Conservation (phyloP, 2,797 vertebrate genomes). For the Petrocephalus sullivani region DNA sequence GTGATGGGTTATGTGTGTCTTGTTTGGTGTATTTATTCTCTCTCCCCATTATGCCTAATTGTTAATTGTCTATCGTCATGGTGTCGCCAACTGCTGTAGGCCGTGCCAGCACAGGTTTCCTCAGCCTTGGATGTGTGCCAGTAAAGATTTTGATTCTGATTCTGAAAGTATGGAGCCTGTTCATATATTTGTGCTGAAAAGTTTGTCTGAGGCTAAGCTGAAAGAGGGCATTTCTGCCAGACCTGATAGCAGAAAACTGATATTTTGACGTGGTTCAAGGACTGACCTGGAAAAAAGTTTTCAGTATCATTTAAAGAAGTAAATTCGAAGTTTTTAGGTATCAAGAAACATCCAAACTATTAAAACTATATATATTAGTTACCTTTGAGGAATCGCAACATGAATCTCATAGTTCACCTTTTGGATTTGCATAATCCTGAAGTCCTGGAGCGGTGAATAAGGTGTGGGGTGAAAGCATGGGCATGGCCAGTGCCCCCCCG, state of each 20-base stretch:
- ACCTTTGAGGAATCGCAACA: neutral
- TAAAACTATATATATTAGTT: neutral
- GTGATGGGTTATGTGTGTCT: neutral
- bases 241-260: neutral
- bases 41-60: neutral
- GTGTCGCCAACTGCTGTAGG: neutral
- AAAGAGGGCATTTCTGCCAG: neutral
- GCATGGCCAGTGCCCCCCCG: neutral
- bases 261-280: neutral
- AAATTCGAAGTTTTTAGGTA: neutral
- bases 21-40: neutral
- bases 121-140: neutral
- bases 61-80: neutral
- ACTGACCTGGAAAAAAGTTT: neutral
- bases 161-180: neutral
- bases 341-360: neutral
- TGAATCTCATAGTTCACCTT: neutral
- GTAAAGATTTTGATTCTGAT: neutral
- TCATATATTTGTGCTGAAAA: neutral
- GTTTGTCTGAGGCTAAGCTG: neutral
- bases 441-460: neutral
- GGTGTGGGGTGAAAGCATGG: neutral
- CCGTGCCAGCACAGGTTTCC: neutral
- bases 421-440: neutral
- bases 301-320: neutral